Conservation (phyloP, 2,888 invertebrate species). For the Dicyrtoma fusca region DNA sequence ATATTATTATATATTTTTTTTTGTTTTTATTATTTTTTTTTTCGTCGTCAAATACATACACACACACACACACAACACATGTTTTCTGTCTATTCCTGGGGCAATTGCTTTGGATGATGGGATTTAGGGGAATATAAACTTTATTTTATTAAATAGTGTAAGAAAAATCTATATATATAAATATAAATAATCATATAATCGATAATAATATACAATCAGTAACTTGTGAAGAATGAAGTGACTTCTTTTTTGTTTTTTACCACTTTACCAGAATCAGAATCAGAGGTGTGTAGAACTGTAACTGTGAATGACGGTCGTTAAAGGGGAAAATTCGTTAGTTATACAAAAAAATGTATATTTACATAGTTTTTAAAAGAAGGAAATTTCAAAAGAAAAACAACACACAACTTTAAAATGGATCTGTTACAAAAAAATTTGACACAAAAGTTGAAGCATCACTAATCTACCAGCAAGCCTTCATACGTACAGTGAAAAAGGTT, state of each 20-base stretch:
- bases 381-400: not conserved
- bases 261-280: too few species aligned
- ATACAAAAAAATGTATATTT: not conserved
- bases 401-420: not conserved
- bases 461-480: not conserved
- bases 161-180: not conserved
- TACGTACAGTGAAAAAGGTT: not conserved
- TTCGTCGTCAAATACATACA: not conserved
- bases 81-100: conserved; percentile 25
- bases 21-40: too few species aligned
- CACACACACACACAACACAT: conserved; percentile 19
- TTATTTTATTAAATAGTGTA: not conserved
- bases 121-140: conserved; percentile 32
- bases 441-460: not conserved
- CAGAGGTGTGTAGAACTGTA: not conserved
- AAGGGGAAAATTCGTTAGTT: not conserved
- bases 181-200: not conserved
- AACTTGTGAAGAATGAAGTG: too few species aligned
- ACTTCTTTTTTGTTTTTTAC: too few species aligned
- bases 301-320: conserved; percentile 4
- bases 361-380: not conserved
- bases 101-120: conserved; percentile 18
- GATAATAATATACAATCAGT: too few species aligned
- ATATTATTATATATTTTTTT: not conserved
- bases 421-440: not conserved